phyloP scores from a whole-genome alignment of 2,113 vertebrate genomes.

The Perca fluviatilis region DNA sequence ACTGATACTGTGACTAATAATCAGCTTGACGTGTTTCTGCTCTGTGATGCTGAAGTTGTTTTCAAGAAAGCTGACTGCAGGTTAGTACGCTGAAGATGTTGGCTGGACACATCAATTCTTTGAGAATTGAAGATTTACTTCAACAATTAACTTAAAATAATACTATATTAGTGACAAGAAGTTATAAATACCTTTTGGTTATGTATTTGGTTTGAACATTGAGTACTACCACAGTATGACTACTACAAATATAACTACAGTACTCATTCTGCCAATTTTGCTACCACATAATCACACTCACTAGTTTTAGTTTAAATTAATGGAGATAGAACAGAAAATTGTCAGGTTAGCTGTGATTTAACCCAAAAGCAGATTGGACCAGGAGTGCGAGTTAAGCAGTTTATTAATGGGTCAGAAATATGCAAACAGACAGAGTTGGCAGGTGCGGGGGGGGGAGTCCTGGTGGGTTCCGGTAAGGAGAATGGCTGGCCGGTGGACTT shows the following conservation, averaged over 20 bases:
- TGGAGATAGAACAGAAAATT: constrained; percentile 7
- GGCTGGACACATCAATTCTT: no score
- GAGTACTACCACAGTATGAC: background rate
- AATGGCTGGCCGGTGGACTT: no score
- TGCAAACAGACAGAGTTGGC: no score
- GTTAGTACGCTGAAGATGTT: background rate
- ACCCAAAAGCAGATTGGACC: no score
- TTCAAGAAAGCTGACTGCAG: background rate
- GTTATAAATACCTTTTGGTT: background rate
- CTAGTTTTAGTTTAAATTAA: constrained; percentile 36
- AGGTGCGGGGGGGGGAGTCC: no score
- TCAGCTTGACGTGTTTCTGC: background rate
- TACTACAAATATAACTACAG: background rate
- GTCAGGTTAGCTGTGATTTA: no score
- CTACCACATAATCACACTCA: background rate
- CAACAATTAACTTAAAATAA: background rate
- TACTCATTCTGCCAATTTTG: background rate
- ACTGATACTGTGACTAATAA: constrained; percentile 2
- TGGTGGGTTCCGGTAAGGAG: no score
- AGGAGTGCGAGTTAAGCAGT: no score
- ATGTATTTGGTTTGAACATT: background rate
- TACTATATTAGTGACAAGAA: background rate
- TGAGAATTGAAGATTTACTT: background rate
- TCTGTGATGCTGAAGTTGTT: background rate
- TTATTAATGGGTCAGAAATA: no score